These are phyloP conservation scores for Nasonia longicornis DNA, from an alignment of 1,140 invertebrate species.

Conservation along the genomic window DNA sequence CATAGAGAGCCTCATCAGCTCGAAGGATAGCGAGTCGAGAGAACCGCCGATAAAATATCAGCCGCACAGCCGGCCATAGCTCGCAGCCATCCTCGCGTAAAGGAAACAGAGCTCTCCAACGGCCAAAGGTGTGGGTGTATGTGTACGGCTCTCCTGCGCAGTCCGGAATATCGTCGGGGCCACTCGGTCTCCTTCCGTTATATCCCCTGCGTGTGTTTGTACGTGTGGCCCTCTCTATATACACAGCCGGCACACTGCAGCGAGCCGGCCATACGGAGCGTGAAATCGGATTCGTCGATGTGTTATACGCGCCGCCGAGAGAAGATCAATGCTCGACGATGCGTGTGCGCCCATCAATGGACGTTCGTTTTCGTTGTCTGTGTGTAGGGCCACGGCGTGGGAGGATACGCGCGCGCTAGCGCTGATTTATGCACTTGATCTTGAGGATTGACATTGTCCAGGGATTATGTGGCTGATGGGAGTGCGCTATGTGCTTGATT, in stretches of 20 bases:
- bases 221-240: neutral
- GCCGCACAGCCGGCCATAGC: neutral
- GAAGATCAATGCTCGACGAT: constrained; percentile 27
- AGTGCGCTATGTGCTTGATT: neutral
- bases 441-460: constrained; percentile 11
- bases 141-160: neutral
- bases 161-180: constrained; percentile 14
- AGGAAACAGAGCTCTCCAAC: neutral
- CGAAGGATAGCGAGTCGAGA: too few species aligned
- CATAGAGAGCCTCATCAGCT: neutral
- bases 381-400: neutral
- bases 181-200: constrained; percentile 21
- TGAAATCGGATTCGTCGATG: constrained; percentile 35
- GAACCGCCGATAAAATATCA: neutral
- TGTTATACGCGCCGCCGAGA: constrained; percentile 5
- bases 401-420: neutral
- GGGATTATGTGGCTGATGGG: neutral
- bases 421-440: constrained; percentile 18
- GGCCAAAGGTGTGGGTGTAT: neutral
- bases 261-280: constrained; percentile 4
- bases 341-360: constrained; percentile 16
- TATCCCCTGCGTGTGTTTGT: neutral
- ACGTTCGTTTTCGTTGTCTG: constrained; percentile 9
- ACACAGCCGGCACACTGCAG: neutral
- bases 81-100: neutral